Base-by-base conservation (phyloP, 2,888 invertebrate species). In the Clepsis dumicolana region DNA sequence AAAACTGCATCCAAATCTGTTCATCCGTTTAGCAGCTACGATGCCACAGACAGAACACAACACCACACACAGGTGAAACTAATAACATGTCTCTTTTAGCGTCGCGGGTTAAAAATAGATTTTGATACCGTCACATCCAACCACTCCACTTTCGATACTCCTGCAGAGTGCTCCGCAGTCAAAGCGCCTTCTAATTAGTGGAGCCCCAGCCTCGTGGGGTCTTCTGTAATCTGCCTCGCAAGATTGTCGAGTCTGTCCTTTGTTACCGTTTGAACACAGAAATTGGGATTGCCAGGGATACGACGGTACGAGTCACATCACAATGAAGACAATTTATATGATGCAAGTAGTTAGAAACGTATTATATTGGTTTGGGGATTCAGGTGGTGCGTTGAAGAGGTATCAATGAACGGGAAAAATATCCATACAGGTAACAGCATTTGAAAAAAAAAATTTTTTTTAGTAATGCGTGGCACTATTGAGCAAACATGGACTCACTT, bases 181-280 rank as follows among this genome's bases (percentile, higher is more conserved):
- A 59, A 41, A 59, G 59, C 24, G 25, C 16, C 16, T n/a, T n/a
- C 59, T 59, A 59, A 59, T 59, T 59, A 59, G 59, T 16, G 8
- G 5, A 10, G 12, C 21, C 21, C n/a, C 52, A n/a, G 57, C 25
- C n/a, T 32, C 32, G 32, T n/a, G 54, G 5, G 25, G 54, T 29
- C 59, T 38, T 41, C 41, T 25, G 59, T 59, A 25, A 59, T 41
- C 59, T 41, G 41, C 38, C 57, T 38, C 35, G 2, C 35, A 18
- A 56, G 56, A 56, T 56, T 35, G 56, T 35, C 56, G 18, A 35
- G 32, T 21, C n/a, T 35, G 35, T 16, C 18, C 21, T 35, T 56
- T 56, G 35, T 32, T 10, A 27, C 0, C 25, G 52, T 14, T 25
- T 52, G 48, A 21, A 21, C 21, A 48, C 12, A 12, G 21, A 48